A percentile compares a stretch with the other conserved stretches of the same genome.
Evolutionary conservation across 1,140 invertebrate genomes (phyloP).

Genomic region (Pachypsylla venusta): DNA sequence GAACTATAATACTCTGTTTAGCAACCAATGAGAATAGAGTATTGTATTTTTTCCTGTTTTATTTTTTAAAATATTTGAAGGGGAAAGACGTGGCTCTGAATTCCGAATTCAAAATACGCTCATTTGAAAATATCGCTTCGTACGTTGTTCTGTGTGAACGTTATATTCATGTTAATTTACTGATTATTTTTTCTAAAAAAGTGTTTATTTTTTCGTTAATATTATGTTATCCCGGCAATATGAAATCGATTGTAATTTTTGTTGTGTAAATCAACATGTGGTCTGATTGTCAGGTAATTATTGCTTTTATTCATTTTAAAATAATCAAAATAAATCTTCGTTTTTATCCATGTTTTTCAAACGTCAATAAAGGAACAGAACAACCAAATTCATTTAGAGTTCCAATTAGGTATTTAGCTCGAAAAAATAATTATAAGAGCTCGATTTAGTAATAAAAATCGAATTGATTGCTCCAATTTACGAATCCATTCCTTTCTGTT

Average conservation of each 20-base stretch:
- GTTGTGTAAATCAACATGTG: slow-evolving; percentile 9
- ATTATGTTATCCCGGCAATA: slow-evolving; percentile 7
- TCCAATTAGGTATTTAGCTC: no score
- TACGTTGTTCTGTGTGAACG: not conserved
- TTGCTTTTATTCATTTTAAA: no score
- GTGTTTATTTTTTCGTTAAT: not conserved
- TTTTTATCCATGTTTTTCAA: no score
- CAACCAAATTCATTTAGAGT: no score
- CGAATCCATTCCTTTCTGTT: no score
- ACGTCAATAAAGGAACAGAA: no score
- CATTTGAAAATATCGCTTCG: not conserved
- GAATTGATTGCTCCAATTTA: no score
- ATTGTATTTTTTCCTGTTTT: slow-evolving; percentile 10
- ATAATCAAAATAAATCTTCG: no score
- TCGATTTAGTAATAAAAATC: no score
- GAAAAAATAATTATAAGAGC: no score
- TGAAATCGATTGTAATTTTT: not conserved
- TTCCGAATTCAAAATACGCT: not conserved
- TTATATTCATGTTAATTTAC: no score
- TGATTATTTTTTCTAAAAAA: not conserved
- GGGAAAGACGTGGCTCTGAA: not conserved
- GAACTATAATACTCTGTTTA: not conserved
- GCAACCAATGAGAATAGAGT: not conserved
- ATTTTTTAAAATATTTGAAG: slow-evolving; percentile 1
- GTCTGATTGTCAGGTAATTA: slow-evolving; percentile 9